A percentile compares a stretch with the other conserved stretches of the same genome.
These are phyloP conservation scores for Crax fasciolata DNA, from an alignment of 2,797 vertebrate genomes.

Conservation along the genomic window DNA sequence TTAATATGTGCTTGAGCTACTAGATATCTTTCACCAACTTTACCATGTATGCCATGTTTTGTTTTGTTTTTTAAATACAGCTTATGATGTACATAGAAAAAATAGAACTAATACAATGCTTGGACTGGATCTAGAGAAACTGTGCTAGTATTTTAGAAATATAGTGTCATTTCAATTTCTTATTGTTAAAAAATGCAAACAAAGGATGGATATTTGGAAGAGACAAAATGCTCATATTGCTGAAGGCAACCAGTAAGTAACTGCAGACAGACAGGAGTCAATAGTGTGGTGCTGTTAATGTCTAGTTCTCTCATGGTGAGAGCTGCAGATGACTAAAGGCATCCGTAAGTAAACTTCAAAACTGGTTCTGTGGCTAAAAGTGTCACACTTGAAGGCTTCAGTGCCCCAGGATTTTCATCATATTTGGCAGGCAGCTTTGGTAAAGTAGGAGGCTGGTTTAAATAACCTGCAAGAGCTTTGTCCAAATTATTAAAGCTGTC, in stretches of 20 bases:
- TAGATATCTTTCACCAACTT: neutral
- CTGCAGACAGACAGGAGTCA: neutral
- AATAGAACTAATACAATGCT: neutral
- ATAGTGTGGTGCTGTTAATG: neutral
- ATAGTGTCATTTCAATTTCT: neutral
- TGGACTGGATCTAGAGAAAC: neutral
- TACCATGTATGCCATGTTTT: neutral
- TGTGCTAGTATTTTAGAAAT: neutral
- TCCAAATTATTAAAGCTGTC: neutral
- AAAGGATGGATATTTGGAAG: neutral
- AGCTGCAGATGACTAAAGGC: slow-evolving; percentile 16
- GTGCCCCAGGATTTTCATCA: neutral
- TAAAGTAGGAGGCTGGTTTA: neutral
- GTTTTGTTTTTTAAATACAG: neutral
- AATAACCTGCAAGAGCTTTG: slow-evolving; percentile 6
- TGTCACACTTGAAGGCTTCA: neutral
- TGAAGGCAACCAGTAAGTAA: slow-evolving; percentile 24
- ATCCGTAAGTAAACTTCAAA: neutral
- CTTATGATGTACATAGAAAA: neutral
- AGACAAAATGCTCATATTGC: neutral
- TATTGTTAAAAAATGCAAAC: neutral
- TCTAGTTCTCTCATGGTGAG: neutral
- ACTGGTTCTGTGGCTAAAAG: slow-evolving; percentile 28
- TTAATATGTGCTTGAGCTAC: neutral
- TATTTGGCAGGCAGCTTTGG: slow-evolving; percentile 13